phyloP scores from a whole-genome alignment of 2,113 vertebrate species.

The Saguinus imperator region DNA sequence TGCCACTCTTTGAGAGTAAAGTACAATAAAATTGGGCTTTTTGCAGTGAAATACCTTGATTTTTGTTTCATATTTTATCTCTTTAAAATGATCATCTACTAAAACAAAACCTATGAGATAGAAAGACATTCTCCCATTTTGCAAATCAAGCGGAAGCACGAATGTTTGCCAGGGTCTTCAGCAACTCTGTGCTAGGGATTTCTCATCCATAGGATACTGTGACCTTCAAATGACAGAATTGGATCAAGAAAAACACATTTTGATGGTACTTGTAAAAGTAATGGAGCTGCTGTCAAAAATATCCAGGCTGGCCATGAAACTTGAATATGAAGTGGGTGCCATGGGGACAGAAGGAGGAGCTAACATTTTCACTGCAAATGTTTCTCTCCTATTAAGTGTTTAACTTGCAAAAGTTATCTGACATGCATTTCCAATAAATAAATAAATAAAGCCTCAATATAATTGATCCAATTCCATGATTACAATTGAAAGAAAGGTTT shows the following conservation, averaged over 20 bases:
- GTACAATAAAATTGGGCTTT: background rate
- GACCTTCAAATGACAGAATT: conserved; percentile 70
- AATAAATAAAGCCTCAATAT: background rate
- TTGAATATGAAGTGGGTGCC: background rate
- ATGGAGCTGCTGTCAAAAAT: conserved; percentile 58
- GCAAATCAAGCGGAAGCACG: conserved; percentile 55
- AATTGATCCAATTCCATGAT: background rate
- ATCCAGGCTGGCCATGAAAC: background rate
- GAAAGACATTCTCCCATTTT: conserved; percentile 60
- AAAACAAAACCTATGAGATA: conserved; percentile 51
- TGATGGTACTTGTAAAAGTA: conserved; percentile 58
- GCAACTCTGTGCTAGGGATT: background rate
- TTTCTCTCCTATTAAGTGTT: background rate
- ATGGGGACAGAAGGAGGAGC: background rate
- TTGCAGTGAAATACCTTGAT: conserved; percentile 45
- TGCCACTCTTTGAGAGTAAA: conserved; percentile 30
- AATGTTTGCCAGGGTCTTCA: background rate
- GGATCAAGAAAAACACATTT: conserved; percentile 65
- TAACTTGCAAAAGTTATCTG: conserved; percentile 30
- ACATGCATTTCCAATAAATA: background rate
- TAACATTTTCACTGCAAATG: background rate
- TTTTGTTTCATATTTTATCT: conserved; percentile 56
- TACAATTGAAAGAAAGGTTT: background rate
- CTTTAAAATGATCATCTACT: conserved; percentile 52
- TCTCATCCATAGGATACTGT: conserved; percentile 33